A percentile compares a stretch with the other conserved stretches of the same genome.
Conservation (phyloP, 2,797 vertebrate species). For the Sebastes steindachneri region DNA sequence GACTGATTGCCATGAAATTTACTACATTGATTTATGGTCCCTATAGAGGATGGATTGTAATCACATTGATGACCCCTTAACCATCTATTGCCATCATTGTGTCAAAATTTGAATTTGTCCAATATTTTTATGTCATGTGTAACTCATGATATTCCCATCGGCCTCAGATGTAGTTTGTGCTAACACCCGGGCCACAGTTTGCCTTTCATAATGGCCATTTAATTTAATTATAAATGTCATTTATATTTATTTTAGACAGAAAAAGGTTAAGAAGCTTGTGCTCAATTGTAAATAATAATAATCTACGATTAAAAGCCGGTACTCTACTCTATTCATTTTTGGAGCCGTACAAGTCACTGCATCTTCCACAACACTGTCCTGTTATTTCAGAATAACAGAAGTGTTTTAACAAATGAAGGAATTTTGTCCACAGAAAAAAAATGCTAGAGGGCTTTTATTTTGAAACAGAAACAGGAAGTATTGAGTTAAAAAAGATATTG, state of each 20-base stretch:
- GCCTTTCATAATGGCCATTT: no score
- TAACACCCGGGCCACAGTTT: not conserved
- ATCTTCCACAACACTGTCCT: not conserved
- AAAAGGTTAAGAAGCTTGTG: no score
- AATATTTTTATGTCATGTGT: not conserved
- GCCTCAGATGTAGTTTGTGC: not conserved
- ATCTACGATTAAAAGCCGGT: no score
- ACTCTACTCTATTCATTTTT: no score
- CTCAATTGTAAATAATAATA: no score
- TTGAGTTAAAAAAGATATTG: not conserved
- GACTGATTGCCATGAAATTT: not conserved
- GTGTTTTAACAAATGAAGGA: not conserved
- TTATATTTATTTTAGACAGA: no score
- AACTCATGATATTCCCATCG: no score
- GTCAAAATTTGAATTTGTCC: not conserved
- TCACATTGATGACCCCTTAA: not conserved
- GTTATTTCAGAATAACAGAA: not conserved
- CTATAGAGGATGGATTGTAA: not conserved
- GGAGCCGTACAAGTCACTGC: not conserved
- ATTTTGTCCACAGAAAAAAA: no score
- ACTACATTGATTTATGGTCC: not conserved
- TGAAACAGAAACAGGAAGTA: not conserved
- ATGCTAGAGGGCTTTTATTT: no score
- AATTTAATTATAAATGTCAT: no score
- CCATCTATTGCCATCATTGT: not conserved